Percentiles rank a stretch among this genome's conserved stretches.
Conservation (phyloP, 2,888 invertebrate genomes). For the Hydroisotoma schaefferi region DNA sequence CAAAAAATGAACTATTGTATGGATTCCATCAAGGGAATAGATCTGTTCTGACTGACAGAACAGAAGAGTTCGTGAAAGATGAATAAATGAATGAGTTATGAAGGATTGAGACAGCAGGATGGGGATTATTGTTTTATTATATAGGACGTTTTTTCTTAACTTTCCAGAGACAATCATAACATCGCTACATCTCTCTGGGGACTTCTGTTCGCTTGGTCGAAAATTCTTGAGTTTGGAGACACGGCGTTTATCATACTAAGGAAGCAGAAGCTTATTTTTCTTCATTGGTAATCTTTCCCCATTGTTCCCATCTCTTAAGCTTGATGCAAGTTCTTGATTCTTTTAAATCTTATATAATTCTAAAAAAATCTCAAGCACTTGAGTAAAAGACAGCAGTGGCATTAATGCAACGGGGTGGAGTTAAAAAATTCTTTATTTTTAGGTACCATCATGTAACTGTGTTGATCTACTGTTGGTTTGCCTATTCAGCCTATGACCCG, state of each 20-base stretch:
- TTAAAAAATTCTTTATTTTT: too few relatives aligned
- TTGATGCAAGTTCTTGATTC: too few relatives aligned
- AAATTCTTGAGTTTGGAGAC: conserved; percentile 43
- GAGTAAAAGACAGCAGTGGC: too few relatives aligned
- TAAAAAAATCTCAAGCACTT: not conserved
- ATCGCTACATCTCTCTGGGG: conserved; percentile 45
- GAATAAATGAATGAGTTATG: too few relatives aligned
- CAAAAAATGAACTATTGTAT: too few relatives aligned
- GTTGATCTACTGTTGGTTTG: conserved; percentile 88
- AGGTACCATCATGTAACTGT: conserved; percentile 63
- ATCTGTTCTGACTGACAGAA: too few relatives aligned
- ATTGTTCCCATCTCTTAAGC: not conserved
- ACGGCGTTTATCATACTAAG: conserved; percentile 44
- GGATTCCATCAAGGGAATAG: too few relatives aligned
- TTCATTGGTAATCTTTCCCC: conserved; percentile 36
- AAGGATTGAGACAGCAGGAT: too few relatives aligned
- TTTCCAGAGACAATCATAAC: conserved; percentile 43
- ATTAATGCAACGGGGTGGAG: too few relatives aligned
- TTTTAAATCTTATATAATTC: not conserved
- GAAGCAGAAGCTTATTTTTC: conserved; percentile 44
- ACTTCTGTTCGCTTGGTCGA: conserved; percentile 42
- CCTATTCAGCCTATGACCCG: conserved; percentile 65
- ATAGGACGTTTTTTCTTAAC: not conserved
- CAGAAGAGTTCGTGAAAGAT: too few relatives aligned
- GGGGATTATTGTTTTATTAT: too few relatives aligned